phyloP scores from a whole-genome alignment of 2,113 vertebrate species.

The Epinephelus cyanopodus region DNA sequence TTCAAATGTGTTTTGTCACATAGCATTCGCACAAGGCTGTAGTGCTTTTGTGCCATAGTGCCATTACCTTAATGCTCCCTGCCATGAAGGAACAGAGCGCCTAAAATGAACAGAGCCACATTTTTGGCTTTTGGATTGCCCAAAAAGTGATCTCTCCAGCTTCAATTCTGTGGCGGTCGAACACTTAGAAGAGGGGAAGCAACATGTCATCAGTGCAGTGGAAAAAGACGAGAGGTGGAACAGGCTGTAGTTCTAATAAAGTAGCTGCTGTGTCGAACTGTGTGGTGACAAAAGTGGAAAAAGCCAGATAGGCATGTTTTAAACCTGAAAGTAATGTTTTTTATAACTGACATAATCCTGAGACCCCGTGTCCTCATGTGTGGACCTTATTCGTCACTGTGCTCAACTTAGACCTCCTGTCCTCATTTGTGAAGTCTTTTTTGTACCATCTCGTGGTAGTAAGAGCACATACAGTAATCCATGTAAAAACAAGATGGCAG shows the following conservation, averaged over 20 bases:
- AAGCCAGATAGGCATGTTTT: neutral
- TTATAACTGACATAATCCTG: neutral
- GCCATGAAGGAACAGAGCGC: neutral
- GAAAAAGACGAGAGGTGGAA: slow-evolving; percentile 3
- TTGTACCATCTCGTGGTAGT: too few relatives aligned
- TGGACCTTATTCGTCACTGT: too few relatives aligned
- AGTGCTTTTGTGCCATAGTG: slow-evolving; percentile 12
- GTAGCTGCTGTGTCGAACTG: neutral
- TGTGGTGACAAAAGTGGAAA: slow-evolving; percentile 14
- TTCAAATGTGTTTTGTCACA: slow-evolving; percentile 31
- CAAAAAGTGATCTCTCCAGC: neutral
- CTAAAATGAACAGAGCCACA: neutral
- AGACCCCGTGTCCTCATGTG: too few relatives aligned
- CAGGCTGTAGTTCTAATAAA: slow-evolving; percentile 1
- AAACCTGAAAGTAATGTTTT: neutral
- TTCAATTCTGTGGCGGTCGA: neutral
- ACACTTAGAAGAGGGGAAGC: neutral
- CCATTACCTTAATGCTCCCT: slow-evolving; percentile 16
- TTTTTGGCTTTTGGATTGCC: slow-evolving; percentile 14
- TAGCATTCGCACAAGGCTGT: slow-evolving; percentile 3
- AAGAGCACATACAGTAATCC: too few relatives aligned
- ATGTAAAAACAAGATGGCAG: too few relatives aligned
- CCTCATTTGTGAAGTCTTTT: too few relatives aligned
- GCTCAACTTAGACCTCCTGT: too few relatives aligned
- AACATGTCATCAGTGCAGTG: neutral